Evolutionary conservation across 23 tunicate species (phyloP).

Genomic region (Phallusia fumigata): DNA sequence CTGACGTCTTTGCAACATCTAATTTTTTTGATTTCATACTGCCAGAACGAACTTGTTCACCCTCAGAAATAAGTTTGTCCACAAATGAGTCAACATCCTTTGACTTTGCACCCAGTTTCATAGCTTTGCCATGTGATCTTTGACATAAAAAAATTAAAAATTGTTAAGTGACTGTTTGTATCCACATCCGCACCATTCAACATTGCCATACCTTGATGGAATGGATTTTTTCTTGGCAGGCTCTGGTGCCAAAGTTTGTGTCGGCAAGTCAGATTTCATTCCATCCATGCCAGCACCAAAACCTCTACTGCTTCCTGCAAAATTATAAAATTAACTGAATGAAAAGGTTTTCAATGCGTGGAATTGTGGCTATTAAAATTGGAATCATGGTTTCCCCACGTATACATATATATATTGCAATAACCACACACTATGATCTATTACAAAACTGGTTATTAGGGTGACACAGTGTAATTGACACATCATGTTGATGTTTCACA

Average conservation of each 20-base stretch:
- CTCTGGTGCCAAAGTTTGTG: conserved; percentile 56
- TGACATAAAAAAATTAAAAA: not conserved
- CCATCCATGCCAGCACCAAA: conserved; percentile 45
- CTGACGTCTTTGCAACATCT: conserved; percentile 75
- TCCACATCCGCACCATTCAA: not conserved
- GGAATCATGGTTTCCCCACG: too few species aligned
- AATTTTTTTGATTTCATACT: conserved; percentile 51
- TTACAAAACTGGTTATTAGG: too few species aligned
- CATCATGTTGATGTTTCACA: too few species aligned
- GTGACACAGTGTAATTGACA: too few species aligned
- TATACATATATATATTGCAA: too few species aligned
- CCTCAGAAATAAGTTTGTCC: conserved; percentile 86
- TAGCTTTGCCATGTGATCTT: conserved; percentile 64
- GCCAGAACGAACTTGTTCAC: conserved; percentile 62
- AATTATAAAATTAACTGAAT: not conserved
- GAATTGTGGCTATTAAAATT: too few species aligned
- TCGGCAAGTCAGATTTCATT: conserved; percentile 36
- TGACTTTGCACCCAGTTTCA: conserved; percentile 91
- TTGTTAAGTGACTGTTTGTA: not conserved
- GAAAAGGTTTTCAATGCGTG: too few species aligned
- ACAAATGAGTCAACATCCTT: conserved; percentile 89
- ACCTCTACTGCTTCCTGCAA: conserved; percentile 17
- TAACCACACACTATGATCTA: too few species aligned
- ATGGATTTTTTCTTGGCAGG: conserved; percentile 51
- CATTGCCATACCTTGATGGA: conserved; percentile 22